phyloP scores from a whole-genome alignment of 1,140 invertebrate genomes.

The Cydia pomonella region DNA sequence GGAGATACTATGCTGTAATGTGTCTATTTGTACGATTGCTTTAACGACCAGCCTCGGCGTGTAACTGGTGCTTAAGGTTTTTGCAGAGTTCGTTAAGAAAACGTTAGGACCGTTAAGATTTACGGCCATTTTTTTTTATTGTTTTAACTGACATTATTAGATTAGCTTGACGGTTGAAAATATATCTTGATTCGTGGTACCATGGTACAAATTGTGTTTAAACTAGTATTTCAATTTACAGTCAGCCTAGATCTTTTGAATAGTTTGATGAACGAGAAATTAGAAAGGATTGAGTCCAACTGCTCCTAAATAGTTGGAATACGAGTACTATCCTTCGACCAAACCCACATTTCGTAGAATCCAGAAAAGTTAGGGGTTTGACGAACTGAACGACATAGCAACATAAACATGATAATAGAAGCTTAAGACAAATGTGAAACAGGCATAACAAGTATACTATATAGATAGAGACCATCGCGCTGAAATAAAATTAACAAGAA shows the following conservation, averaged over 20 bases:
- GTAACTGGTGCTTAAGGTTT: conserved; percentile 13
- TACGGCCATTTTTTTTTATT: background rate
- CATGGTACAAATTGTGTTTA: background rate
- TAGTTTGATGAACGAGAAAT: background rate
- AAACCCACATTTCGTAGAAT: too few relatives aligned
- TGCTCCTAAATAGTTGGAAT: conserved; percentile 1
- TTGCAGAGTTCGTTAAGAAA: conserved; percentile 21
- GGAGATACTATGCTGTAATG: conserved; percentile 23
- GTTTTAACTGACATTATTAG: background rate
- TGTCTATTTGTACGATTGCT: conserved; percentile 26
- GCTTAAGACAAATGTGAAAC: too few relatives aligned
- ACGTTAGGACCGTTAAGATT: background rate
- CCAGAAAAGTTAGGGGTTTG: too few relatives aligned
- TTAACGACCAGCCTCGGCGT: background rate
- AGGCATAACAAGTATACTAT: too few relatives aligned
- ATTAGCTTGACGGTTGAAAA: background rate
- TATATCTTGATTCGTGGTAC: background rate
- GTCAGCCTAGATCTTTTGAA: background rate
- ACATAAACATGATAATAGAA: too few relatives aligned
- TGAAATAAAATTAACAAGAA: too few relatives aligned
- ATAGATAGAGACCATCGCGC: too few relatives aligned
- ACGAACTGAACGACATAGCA: too few relatives aligned
- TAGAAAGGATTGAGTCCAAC: background rate
- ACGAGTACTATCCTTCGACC: background rate
- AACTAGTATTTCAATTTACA: background rate